Percentiles rank a stretch among this genome's conserved stretches.
Evolutionary conservation across 1,140 invertebrate genomes (phyloP).

Genomic region (Phenacoccus solenopsis): DNA sequence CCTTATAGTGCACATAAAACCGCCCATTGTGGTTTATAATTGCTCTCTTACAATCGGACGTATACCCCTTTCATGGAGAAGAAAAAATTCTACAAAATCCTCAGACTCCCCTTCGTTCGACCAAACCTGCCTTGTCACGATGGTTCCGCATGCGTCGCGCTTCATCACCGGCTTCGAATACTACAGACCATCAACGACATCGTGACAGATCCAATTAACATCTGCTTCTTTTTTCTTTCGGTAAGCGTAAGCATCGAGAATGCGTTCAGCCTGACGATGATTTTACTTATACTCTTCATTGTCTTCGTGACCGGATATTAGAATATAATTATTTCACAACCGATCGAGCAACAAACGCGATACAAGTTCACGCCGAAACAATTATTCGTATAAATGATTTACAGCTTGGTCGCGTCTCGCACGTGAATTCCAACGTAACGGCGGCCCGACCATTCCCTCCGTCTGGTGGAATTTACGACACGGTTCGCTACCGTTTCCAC

Average conservation of each 20-base stretch:
- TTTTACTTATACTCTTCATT: too few species aligned
- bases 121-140: too few species aligned
- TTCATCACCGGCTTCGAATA: neutral
- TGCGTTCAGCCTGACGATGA: too few species aligned
- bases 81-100: too few species aligned
- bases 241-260: too few species aligned
- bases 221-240: neutral
- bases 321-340: slow-evolving; percentile 2
- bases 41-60: too few species aligned
- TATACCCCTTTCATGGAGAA: too few species aligned
- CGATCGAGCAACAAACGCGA: neutral
- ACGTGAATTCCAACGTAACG: neutral
- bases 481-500: neutral
- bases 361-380: neutral
- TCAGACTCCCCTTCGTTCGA: too few species aligned
- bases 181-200: neutral
- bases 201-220: neutral
- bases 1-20: too few species aligned
- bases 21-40: too few species aligned
- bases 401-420: neutral
- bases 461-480: neutral
- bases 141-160: too few species aligned
- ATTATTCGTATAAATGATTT: neutral
- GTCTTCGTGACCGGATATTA: neutral
- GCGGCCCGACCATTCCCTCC: neutral